Base-by-base conservation (phyloP, 2,797 vertebrate genomes). In the Vultur gryphus region DNA sequence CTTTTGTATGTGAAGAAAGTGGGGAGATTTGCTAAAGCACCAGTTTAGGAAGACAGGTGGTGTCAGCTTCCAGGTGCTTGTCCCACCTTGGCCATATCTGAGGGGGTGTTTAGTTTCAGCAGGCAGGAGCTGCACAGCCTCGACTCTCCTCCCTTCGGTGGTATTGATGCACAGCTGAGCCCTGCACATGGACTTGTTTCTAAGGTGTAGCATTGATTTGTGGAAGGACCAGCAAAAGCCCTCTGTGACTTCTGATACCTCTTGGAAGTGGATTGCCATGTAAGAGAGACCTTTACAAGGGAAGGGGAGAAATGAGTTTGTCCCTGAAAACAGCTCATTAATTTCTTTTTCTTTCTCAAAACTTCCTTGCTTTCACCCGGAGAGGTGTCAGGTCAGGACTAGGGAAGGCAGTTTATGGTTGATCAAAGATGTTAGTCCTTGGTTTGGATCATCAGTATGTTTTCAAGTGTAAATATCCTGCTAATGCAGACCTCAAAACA, bases 391-490 rank as follows among this genome's bases (percentile, higher is more conserved):
- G 93, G 96, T 97, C 95, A 97, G 73, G 82, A 92, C 73, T 85
- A 82, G 82, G 73, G 52, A 91, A 92, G 54, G 86, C 81, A 78
- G 66, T 94, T 95, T 90, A 80, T 84, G 84, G 89, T 58, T 94
- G 94, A 96, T 97, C 95, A 97, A 96, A 96, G 95, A 97, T 93
- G 83, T 90, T 80, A 95, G 71, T 57, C 73, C 81, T 93, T 84
- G 89, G 75, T 91, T 95, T 84, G 89, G 93, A 81, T 93, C 90
- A 84, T 72, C 78, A 73, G 90, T 78, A 84, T 89, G 87, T 97
- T 96, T 96, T 93, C 89, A 96, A 93, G 91, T 96, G 94, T 96
- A 97, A 97, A 97, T 97, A 97, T 96, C 95, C 96, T 97, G 95
- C 95, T 96, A 95, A 93, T 66, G 87, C 87, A 95, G 87, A 67